Base-by-base conservation (phyloP, 2,113 vertebrate genomes). In the Archocentrus centrarchus region DNA sequence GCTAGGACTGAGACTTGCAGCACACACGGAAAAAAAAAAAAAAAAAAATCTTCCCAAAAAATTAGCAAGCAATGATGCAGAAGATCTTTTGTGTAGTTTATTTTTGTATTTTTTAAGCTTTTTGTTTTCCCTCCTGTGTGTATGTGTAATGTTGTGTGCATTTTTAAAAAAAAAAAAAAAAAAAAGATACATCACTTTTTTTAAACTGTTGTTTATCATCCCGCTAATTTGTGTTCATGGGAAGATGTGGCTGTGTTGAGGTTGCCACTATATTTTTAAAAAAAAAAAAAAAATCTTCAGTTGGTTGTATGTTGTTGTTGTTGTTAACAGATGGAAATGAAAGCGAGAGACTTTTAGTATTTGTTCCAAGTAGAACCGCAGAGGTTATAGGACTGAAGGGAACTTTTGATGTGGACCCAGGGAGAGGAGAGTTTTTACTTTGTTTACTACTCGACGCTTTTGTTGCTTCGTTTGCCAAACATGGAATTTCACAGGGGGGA, bases 101-200 rank as follows among this genome's bases (percentile, higher is more conserved):
- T 96, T 96, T 96, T 96, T 96, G 93, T 96, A 95, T 95, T 96
- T 96, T 95, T 94, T 93, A 95, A 93, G 93, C 85, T 92, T 93
- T 89, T 88, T 89, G 84, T 83, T 86, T 87, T 81, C 82, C 57
- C 88, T 83, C 84, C 76, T 90, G 82, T 91, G 88, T 93, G 91
- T 94, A 85, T 94, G 94, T 94, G 88, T 94, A 89, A 89, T 94
- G 82, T 91, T 82, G 93, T 94, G 90, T 94, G 91, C 86, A 90
- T 94, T 96, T 35, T 30, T 3, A 30, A 35, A 35, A 35, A 35
- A 63, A 78, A 53, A 73, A 44, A 32, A 39, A 30, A 35, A 7
- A 35, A 63, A 78, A 53, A 73, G 55, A 39, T 78, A 82, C 81
- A 82, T 89, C 55, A 78, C 55, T 88, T 93, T 95, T 93, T 93